Evolutionary conservation across 2,113 vertebrate genomes (phyloP).

Genomic region (Spea multiplicata): DNA sequence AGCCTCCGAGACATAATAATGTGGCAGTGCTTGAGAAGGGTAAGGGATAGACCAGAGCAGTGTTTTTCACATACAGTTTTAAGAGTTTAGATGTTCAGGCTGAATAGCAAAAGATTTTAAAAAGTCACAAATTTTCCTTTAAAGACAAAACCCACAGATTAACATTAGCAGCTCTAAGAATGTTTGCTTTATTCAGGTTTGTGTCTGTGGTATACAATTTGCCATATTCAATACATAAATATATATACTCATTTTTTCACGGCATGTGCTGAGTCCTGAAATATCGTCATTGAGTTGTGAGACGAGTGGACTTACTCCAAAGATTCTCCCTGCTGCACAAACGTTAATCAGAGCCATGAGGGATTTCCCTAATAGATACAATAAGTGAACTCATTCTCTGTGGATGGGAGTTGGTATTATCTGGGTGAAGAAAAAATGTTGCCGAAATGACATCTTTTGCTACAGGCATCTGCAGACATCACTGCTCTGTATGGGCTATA

Average conservation of each 20-base stretch:
- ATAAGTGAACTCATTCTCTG: conserved; percentile 5
- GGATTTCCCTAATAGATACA: conserved; percentile 36
- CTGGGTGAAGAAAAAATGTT: conserved; percentile 3
- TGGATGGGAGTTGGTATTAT: conserved; percentile 4
- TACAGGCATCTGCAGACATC: conserved; percentile 8
- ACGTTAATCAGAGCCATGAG: conserved; percentile 32
- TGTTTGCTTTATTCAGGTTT: too few relatives aligned
- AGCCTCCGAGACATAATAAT: too few relatives aligned
- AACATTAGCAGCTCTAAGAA: too few relatives aligned
- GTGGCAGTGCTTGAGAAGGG: too few relatives aligned
- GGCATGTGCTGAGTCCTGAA: background rate
- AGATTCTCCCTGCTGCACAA: conserved; percentile 10
- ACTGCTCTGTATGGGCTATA: background rate
- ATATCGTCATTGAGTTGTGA: conserved; percentile 17
- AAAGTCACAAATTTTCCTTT: too few relatives aligned
- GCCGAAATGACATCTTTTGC: conserved; percentile 12
- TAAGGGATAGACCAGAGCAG: too few relatives aligned
- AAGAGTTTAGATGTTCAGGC: too few relatives aligned
- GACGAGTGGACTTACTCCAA: background rate
- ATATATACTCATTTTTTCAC: too few relatives aligned
- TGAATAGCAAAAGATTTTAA: too few relatives aligned
- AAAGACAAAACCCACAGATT: too few relatives aligned
- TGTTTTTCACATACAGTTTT: too few relatives aligned
- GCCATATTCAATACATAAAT: background rate
- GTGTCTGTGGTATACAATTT: background rate